Conservation (phyloP, 2,888 invertebrate genomes). For the Agapostemon virescens region DNA sequence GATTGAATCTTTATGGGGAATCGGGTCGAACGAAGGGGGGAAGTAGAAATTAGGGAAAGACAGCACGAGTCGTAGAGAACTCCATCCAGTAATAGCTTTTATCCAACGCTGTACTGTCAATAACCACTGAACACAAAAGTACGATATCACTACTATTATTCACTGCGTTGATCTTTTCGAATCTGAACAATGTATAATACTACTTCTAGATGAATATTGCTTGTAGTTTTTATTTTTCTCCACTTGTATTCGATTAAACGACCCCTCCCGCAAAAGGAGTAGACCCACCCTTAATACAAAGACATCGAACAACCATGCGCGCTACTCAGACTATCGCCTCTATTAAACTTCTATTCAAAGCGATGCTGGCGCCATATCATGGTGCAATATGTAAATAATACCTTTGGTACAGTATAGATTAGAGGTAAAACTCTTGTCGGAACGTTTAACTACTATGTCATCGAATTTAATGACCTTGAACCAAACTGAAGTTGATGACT, state of each 20-base stretch:
- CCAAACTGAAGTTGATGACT: too few relatives aligned
- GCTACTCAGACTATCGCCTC: slow-evolving; percentile 42
- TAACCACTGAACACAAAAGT: slow-evolving; percentile 29
- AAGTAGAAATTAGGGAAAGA: slow-evolving; percentile 68
- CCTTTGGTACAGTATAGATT: background rate
- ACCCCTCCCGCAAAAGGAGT: slow-evolving; percentile 69
- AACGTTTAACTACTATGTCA: background rate
- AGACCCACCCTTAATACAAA: slow-evolving; percentile 71
- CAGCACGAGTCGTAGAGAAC: slow-evolving; percentile 62
- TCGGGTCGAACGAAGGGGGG: slow-evolving; percentile 60
- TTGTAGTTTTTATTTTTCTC: slow-evolving; percentile 83
- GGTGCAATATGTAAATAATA: slow-evolving; percentile 2
- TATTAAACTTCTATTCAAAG: slow-evolving; percentile 7
- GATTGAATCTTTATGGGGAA: slow-evolving; percentile 66
- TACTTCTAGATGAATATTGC: slow-evolving; percentile 82
- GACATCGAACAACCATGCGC: slow-evolving; percentile 60
- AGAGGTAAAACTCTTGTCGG: background rate
- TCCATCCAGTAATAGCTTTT: slow-evolving; percentile 74
- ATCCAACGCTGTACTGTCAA: slow-evolving; percentile 81
- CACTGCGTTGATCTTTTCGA: slow-evolving; percentile 20
- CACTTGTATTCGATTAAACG: slow-evolving; percentile 58
- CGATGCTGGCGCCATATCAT: slow-evolving; percentile 45
- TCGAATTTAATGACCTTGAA: background rate
- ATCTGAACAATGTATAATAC: background rate
- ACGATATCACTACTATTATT: slow-evolving; percentile 48